These are phyloP conservation scores for Smittia aterrima DNA, from an alignment of 2,888 invertebrate genomes.

Conservation along the genomic window DNA sequence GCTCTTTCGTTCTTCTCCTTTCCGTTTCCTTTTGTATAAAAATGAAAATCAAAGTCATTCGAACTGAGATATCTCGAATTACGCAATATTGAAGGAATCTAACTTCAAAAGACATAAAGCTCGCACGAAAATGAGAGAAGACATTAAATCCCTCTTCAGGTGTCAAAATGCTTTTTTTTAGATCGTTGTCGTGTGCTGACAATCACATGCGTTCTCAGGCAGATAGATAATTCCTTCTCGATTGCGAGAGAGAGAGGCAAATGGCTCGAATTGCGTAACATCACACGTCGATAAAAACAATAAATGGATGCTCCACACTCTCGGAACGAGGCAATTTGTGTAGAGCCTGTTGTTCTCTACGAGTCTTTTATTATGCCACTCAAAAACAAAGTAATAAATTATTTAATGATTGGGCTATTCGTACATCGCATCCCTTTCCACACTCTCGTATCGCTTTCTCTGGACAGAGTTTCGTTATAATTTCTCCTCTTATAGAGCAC, in stretches of 20 bases:
- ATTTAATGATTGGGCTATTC: slow-evolving; percentile 31
- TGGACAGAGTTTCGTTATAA: neutral
- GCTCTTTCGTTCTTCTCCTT: too few species aligned
- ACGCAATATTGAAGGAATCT: too few species aligned
- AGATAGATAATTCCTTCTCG: too few species aligned
- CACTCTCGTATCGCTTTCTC: neutral
- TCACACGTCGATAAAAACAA: neutral
- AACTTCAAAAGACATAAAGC: too few species aligned
- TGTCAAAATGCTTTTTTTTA: too few species aligned
- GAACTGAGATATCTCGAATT: too few species aligned
- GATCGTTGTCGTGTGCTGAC: too few species aligned
- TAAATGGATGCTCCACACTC: neutral
- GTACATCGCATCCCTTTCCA: neutral
- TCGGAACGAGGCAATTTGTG: neutral
- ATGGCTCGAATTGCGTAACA: neutral
- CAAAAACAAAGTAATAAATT: slow-evolving; percentile 40
- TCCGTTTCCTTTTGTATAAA: too few species aligned
- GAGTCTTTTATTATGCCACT: slow-evolving; percentile 20
- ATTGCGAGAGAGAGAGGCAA: neutral
- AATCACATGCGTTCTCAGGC: too few species aligned
- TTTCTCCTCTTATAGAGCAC: slow-evolving; percentile 31
- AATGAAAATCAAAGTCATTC: too few species aligned
- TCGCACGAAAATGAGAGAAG: too few species aligned
- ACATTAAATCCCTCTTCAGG: too few species aligned
- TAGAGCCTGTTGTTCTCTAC: neutral